These are phyloP conservation scores for Tiaroga cobitis DNA, from an alignment of 2,797 vertebrate genomes.

Conservation along the genomic window DNA sequence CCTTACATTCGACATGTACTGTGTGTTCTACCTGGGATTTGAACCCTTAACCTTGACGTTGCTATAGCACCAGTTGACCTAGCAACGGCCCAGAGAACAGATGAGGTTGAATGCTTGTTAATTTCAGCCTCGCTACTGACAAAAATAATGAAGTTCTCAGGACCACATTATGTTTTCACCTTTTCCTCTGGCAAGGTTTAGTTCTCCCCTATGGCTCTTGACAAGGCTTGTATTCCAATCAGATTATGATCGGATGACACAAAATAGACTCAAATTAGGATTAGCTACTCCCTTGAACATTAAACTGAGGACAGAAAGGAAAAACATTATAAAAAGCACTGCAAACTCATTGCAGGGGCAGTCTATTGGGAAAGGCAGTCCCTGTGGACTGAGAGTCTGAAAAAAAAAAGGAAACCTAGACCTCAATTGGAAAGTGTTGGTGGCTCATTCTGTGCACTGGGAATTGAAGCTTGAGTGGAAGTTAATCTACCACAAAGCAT, in stretches of 20 bases:
- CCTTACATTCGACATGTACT: background rate
- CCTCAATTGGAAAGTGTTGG: background rate
- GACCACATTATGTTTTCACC: conserved; percentile 27
- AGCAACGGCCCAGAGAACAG: background rate
- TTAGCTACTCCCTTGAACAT: background rate
- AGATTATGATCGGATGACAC: background rate
- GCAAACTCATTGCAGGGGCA: background rate
- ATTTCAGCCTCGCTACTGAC: conserved; percentile 1
- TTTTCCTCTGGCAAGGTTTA: conserved; percentile 27
- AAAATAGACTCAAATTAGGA: conserved; percentile 28
- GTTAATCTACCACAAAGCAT: conserved; percentile 16
- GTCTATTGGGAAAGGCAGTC: background rate
- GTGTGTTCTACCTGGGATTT: background rate
- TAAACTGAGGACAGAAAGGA: background rate
- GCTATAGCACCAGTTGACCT: background rate
- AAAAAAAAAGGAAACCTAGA: conserved; percentile 20
- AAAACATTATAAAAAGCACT: background rate
- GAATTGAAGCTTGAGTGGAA: conserved; percentile 6
- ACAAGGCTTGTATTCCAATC: conserved; percentile 25
- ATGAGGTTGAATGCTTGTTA: conserved; percentile 18
- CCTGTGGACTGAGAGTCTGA: background rate
- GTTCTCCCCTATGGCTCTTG: background rate
- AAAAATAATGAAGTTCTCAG: conserved; percentile 1
- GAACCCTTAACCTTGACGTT: background rate
- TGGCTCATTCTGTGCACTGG: background rate